These are phyloP conservation scores for Ptychoptera albimana DNA, from an alignment of 2,888 invertebrate species.

Conservation along the genomic window DNA sequence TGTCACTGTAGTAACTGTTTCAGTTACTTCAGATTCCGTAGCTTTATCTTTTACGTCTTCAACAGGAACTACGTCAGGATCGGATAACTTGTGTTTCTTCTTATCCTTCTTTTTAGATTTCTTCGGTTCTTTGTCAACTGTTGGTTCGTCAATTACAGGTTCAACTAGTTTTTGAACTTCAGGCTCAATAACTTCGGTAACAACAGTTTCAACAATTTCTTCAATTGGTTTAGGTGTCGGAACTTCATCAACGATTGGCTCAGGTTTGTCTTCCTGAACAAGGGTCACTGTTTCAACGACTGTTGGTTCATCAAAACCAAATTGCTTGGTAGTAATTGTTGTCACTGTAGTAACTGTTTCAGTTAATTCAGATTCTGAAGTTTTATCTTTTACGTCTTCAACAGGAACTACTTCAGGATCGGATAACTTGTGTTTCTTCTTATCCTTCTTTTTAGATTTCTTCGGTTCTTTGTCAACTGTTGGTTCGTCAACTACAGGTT, in stretches of 20 bases:
- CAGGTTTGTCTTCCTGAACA: background rate
- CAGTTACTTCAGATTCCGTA: too few species aligned
- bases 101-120: constrained; percentile 8
- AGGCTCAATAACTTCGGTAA: constrained; percentile 3
- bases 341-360: too few species aligned
- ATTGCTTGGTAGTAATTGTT: too few species aligned
- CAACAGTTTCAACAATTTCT: background rate
- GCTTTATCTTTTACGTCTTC: background rate
- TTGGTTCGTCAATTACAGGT: too few species aligned
- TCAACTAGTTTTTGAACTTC: too few species aligned
- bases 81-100: background rate
- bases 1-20: too few species aligned
- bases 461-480: constrained; percentile 17
- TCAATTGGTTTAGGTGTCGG: background rate
- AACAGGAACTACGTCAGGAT: background rate
- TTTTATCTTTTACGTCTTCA: background rate
- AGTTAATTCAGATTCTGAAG: too few species aligned
- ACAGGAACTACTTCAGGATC: background rate
- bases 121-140: constrained; percentile 17
- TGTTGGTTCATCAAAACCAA: too few species aligned
- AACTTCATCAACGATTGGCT: background rate
- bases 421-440: background rate
- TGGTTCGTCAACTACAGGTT: too few species aligned
- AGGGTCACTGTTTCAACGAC: too few species aligned
- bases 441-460: constrained; percentile 7